Evolutionary conservation across 2,113 vertebrate genomes (phyloP), one percentile per base, ranked within the genome.

Genomic region (Pollachius pollachius): DNA sequence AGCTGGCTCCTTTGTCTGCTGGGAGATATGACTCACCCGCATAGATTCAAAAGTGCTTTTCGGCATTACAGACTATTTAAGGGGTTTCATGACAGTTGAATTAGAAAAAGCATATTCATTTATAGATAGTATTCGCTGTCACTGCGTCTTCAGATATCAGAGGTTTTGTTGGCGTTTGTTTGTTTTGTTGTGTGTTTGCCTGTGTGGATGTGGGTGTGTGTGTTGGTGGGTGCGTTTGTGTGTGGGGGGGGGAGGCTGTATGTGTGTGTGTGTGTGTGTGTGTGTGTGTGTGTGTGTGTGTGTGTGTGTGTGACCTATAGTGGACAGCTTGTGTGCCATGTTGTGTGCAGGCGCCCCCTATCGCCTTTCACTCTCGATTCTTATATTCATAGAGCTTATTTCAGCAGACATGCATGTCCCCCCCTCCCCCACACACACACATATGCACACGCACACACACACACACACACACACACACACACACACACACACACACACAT

Each of bases 341-440:
- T 77, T 90, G 92, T 89, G 84, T 83, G 61, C 83, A 91, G 88
- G 92, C 90, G 93, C 94, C 96, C 95, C 93, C 95, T 96, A 63
- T 94, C 72, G 94, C 85, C 79, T 65, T 78, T 73, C 74, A 52
- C 52, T 23, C 69, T 71, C 41, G 8, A 16, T 18, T 57, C 56
- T 57, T 3, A 57, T 3, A 57, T 19, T 60, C 17, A 17, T 9
- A 11, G 19, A 18, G 19, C 58, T 11, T 21, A 19, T 7, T 11
- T 1, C 17, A 67, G 68, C 64, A 52, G 37, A 65, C 7, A 0
- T 54, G 69, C 56, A 71, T 1, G 25, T 18, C 19, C 30, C 61
- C 5, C 25, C 54, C 54, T n/a, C 37, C 64, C 66, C 56, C 2
- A n/a, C 52, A 52, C 18, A 62, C 52, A 69, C 41, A 62, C 57